These are phyloP conservation scores for Melanaphis sacchari DNA, from an alignment of 1,140 invertebrate species.

Conservation along the genomic window DNA sequence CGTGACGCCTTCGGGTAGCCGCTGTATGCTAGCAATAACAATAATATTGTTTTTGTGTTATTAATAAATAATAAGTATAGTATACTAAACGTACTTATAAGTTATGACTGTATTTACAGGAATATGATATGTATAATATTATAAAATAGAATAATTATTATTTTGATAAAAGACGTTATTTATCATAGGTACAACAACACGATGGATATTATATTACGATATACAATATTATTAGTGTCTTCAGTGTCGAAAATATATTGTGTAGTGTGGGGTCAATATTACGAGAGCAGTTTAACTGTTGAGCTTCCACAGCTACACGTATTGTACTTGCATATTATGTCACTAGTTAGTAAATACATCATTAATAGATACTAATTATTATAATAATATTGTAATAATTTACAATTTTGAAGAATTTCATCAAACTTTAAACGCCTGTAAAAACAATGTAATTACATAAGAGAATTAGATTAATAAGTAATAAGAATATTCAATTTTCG, in stretches of 20 bases:
- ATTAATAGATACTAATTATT: too few species aligned
- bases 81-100: neutral
- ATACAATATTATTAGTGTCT: neutral
- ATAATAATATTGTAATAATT: too few species aligned
- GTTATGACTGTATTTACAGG: neutral
- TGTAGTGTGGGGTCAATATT: neutral
- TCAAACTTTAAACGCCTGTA: too few species aligned
- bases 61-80: neutral
- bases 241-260: rapidly evolving
- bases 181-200: neutral
- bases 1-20: neutral
- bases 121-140: neutral
- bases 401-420: too few species aligned
- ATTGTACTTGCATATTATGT: too few species aligned
- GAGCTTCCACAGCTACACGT: too few species aligned
- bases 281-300: neutral
- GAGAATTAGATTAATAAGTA: too few species aligned
- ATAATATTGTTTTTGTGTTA: neutral
- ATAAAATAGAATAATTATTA: neutral
- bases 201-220: neutral
- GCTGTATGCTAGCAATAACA: neutral
- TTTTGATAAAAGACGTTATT: too few species aligned
- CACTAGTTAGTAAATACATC: too few species aligned
- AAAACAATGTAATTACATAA: too few species aligned
- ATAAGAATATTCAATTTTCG: too few species aligned